phyloP scores from a whole-genome alignment of 2,797 vertebrate genomes.

The Limnodromus scolopaceus region DNA sequence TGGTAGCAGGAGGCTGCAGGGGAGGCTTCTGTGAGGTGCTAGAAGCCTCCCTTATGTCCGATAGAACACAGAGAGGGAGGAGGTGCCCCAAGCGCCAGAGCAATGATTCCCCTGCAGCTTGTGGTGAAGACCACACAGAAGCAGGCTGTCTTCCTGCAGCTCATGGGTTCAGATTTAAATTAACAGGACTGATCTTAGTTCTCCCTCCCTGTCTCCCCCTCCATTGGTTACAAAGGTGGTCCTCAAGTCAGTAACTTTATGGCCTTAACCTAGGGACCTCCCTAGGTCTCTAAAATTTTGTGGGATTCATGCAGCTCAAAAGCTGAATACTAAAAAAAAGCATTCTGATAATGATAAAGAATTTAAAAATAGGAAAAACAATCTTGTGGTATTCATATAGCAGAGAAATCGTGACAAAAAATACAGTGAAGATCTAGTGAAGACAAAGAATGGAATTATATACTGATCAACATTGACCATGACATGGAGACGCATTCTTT shows the following conservation, averaged over 20 bases:
- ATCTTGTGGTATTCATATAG: background rate
- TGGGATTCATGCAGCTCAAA: background rate
- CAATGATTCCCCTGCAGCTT: background rate
- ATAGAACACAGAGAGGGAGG: background rate
- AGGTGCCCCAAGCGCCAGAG: fast-evolving
- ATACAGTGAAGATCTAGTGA: background rate
- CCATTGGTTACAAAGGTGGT: background rate
- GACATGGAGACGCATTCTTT: background rate
- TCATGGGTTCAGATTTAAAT: background rate
- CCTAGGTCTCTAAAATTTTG: background rate
- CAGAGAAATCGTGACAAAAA: background rate
- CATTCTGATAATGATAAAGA: background rate
- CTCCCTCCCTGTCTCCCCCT: background rate
- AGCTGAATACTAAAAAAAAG: background rate
- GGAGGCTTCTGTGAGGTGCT: background rate
- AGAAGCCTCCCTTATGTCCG: background rate
- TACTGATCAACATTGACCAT: background rate
- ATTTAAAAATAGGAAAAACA: background rate
- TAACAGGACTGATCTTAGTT: background rate
- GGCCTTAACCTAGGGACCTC: background rate
- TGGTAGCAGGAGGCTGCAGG: fast-evolving
- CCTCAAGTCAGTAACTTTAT: background rate
- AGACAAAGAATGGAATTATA: background rate
- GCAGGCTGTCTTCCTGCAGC: background rate
- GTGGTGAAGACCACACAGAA: background rate